A percentile compares a stretch with the other conserved stretches of the same genome.
These are phyloP conservation scores for Malacoctenus gilli DNA, from an alignment of 2,797 vertebrate genomes.

Conservation along the genomic window DNA sequence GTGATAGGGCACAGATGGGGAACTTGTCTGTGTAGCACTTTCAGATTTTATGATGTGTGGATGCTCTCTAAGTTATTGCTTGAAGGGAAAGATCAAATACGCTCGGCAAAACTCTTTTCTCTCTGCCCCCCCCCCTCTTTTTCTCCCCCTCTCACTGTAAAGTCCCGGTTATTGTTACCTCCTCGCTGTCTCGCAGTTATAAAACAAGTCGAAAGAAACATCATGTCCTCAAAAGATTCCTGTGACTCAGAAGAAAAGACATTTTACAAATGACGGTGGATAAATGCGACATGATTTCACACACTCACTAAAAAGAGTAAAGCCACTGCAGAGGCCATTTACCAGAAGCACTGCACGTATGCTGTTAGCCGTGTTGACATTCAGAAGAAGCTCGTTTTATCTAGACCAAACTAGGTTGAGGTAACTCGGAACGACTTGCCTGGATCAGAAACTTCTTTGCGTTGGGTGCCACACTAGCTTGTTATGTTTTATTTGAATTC, in stretches of 20 bases:
- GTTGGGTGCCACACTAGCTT: too few species aligned
- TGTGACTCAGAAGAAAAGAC: conserved; percentile 52
- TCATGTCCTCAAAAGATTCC: conserved; percentile 48
- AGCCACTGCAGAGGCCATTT: too few species aligned
- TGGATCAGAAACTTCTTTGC: too few species aligned
- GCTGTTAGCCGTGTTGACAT: neutral
- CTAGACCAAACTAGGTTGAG: too few species aligned
- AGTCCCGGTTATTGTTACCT: conserved; percentile 68
- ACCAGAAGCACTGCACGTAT: too few species aligned
- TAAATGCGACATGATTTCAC: conserved; percentile 17
- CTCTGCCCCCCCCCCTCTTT: conserved; percentile 24
- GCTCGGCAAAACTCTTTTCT: conserved; percentile 42
- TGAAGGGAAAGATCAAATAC: conserved; percentile 67
- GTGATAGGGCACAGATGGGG: conserved; percentile 63
- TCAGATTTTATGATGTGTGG: conserved; percentile 70
- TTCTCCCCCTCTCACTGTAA: conserved; percentile 49
- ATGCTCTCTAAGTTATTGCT: conserved; percentile 65
- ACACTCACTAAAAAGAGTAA: too few species aligned
- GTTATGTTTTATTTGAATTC: conserved; percentile 12
- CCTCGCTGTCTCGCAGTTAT: conserved; percentile 64
- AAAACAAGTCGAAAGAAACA: conserved; percentile 69
- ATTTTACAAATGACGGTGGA: conserved; percentile 43
- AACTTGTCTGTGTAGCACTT: conserved; percentile 70
- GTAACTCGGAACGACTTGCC: too few species aligned
- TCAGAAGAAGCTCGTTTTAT: neutral